Percentiles rank a stretch among this genome's conserved stretches.
Conservation (phyloP, 2,113 vertebrate species). For the Canis aureus region DNA sequence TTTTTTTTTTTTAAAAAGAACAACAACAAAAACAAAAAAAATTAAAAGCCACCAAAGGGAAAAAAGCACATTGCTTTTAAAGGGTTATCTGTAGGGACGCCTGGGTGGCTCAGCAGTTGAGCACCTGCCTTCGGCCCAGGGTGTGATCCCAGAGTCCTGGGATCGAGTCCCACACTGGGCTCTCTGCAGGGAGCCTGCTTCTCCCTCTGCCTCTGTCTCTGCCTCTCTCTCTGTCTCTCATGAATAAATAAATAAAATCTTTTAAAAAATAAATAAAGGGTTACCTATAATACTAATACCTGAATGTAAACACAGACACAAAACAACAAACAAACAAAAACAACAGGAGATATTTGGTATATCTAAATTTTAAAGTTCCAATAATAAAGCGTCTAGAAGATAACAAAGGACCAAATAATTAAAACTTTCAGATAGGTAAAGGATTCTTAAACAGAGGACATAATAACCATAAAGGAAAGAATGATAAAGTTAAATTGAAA, state of each 20-base stretch:
- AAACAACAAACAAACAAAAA: not conserved
- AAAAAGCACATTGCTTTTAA: not conserved
- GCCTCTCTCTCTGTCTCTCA: too few relatives aligned
- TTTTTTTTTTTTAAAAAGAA: not conserved
- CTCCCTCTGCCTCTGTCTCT: too few relatives aligned
- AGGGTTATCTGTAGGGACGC: not conserved
- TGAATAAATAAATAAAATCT: too few relatives aligned
- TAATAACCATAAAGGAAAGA: not conserved
- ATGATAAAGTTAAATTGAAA: not conserved
- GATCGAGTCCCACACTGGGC: too few relatives aligned
- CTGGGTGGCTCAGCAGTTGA: too few relatives aligned
- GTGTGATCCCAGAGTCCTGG: too few relatives aligned
- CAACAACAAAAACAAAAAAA: not conserved
- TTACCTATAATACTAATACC: not conserved
- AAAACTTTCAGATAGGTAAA: not conserved
- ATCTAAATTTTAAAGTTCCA: not conserved
- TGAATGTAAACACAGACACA: not conserved
- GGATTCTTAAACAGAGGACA: not conserved
- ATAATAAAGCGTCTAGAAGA: not conserved
- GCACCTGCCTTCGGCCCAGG: too few relatives aligned
- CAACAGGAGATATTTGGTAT: not conserved
- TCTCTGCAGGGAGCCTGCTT: too few relatives aligned
- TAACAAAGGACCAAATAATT: not conserved
- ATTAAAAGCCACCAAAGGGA: not conserved
- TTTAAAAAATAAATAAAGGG: too few relatives aligned